Base-by-base conservation (phyloP, 1,140 invertebrate genomes). In the Lerema accius region DNA sequence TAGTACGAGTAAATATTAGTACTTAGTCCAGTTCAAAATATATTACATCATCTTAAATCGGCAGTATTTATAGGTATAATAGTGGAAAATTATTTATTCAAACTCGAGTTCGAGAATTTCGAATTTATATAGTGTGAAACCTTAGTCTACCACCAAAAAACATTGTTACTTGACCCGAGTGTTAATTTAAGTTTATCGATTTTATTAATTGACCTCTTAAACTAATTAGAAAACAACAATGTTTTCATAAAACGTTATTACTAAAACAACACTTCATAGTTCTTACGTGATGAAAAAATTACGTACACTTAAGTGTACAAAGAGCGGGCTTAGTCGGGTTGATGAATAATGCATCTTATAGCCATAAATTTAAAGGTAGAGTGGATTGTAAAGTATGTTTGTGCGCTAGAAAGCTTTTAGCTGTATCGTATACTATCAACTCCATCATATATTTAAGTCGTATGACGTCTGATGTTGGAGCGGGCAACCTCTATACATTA, bases 371-470 rank as follows among this genome's bases (percentile, higher is more conserved):
- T 58, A 58, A 15, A 35, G 53, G 23, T 45, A 26, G n/a, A 45
- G 26, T 28, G 53, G 40, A 58, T 45, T 32, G 53, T 58, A 58
- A 58, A 58, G 40, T 45, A 58, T 58, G 53, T 58, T 58, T 58
- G 53, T 58, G 15, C 14, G 26, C 42, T 58, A 42, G 40, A 58
- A 58, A 58, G 53, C 53, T 58, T 58, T 58, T 58, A 58, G 53
- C 53, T 58, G 53, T 58, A 58, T 58, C 53, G 40, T 58, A 58
- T 58, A 58, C 26, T 45, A 58, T 28, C 53, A 58, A 58, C 53
- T 45, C 53, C 53, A 58, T 58, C 53, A 58, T 58, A 58, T 42
- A 58, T 58, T 58, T 58, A 58, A 58, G 53, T 15, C 26, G 26
- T 32, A 23, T 42, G 35, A 37, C 53, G 40, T 58, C 23, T 26